phyloP scores from a whole-genome alignment of 2,797 vertebrate species.

The Crossoptilon crossoptilon region DNA sequence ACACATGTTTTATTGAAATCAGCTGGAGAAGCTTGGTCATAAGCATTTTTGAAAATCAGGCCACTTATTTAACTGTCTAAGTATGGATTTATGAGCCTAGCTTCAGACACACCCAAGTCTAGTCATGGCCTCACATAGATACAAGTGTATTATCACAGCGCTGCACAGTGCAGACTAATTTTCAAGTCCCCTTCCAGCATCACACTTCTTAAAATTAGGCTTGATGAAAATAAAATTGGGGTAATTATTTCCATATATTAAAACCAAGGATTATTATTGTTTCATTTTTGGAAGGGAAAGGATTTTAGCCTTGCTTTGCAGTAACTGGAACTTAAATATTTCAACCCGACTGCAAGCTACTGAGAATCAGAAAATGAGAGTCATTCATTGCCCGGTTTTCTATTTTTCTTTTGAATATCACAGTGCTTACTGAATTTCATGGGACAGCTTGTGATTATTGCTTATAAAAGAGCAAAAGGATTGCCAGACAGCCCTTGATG shows the following conservation, averaged over 20 bases:
- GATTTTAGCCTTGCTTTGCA: neutral
- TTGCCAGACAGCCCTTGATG: neutral
- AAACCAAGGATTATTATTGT: neutral
- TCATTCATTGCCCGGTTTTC: neutral
- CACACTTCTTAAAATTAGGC: neutral
- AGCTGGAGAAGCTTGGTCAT: slow-evolving; percentile 29
- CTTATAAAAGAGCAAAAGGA: neutral
- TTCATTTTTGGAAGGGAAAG: neutral
- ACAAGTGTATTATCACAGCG: neutral
- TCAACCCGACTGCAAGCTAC: neutral
- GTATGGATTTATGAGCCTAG: slow-evolving; percentile 16
- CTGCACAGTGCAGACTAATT: neutral
- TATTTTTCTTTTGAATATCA: neutral
- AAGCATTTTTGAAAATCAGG: slow-evolving; percentile 35
- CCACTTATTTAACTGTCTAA: slow-evolving; percentile 37
- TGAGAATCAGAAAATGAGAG: neutral
- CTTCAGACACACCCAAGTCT: slow-evolving; percentile 15
- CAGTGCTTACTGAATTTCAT: neutral
- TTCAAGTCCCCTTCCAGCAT: neutral
- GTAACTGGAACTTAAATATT: neutral
- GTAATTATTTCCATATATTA: neutral
- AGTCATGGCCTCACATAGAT: neutral
- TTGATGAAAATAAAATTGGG: neutral
- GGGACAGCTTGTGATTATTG: neutral
- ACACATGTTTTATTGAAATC: slow-evolving; percentile 30